Conservation (phyloP, 2,113 vertebrate species). For the Sterna hirundo region DNA sequence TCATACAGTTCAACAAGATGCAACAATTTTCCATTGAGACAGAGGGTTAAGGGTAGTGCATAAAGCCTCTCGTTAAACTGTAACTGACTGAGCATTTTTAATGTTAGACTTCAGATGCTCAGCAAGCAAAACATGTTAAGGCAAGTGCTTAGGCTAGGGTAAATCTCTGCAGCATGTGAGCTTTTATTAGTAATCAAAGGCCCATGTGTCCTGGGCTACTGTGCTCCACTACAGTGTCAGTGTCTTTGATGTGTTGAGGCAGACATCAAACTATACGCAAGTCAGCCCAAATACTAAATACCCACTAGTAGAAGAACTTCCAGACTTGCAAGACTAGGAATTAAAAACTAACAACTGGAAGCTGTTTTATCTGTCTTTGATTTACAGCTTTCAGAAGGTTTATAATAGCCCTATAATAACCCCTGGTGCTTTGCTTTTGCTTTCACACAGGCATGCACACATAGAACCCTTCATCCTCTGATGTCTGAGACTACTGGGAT, state of each 20-base stretch:
- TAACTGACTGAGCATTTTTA: background rate
- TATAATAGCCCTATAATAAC: background rate
- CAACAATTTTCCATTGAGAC: background rate
- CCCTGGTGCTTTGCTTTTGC: background rate
- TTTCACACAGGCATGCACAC: background rate
- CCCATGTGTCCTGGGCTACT: background rate
- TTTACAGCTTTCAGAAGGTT: slow-evolving; percentile 1
- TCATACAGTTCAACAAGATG: background rate
- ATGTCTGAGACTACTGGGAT: background rate
- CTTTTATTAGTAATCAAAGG: background rate
- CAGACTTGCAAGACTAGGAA: background rate
- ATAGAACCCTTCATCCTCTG: background rate
- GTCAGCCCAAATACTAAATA: background rate
- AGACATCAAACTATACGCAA: background rate
- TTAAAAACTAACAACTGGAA: background rate
- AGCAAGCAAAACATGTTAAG: background rate
- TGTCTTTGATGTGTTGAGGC: background rate
- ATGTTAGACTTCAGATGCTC: background rate
- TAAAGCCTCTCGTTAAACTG: background rate
- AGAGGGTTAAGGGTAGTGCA: background rate
- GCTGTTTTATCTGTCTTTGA: background rate
- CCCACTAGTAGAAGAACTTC: background rate
- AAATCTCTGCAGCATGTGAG: background rate
- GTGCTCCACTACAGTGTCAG: background rate
- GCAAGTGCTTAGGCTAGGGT: background rate